Evolutionary conservation across 1,140 invertebrate genomes (phyloP).

Genomic region (Drosophila parvula): DNA sequence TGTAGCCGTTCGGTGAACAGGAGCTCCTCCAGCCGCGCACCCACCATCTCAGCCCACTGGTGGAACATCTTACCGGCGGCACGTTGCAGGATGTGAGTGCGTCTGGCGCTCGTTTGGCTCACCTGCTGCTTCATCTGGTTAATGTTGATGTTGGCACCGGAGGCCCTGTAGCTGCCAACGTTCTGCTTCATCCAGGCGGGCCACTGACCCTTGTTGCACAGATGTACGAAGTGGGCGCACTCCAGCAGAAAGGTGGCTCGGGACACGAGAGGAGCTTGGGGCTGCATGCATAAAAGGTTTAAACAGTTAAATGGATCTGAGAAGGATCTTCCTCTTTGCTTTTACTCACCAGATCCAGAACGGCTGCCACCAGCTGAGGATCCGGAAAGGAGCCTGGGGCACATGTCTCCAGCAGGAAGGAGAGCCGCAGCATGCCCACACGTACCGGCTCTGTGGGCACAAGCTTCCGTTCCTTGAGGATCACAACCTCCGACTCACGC

Average conservation of each 20-base stretch:
- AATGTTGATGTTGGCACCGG: constrained; percentile 86
- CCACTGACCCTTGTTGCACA: constrained; percentile 99
- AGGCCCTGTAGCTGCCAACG: constrained; percentile 88
- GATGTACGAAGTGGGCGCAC: constrained; percentile 97
- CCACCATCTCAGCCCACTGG: constrained; percentile 89
- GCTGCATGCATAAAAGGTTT: constrained; percentile 85
- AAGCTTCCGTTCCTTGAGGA: constrained; percentile 92
- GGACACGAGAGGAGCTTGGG: constrained; percentile 95
- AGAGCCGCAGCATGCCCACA: constrained; percentile 92
- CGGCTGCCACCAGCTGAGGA: constrained; percentile 96
- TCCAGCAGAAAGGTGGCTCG: constrained; percentile 96
- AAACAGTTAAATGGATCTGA: neutral
- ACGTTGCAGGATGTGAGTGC: constrained; percentile 93
- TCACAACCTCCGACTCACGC: constrained; percentile 93
- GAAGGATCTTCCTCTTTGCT: neutral
- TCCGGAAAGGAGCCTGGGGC: constrained; percentile 98
- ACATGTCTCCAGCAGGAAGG: constrained; percentile 96
- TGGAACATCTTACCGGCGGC: constrained; percentile 98
- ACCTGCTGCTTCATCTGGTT: constrained; percentile 80
- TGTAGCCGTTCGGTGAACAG: constrained; percentile 90
- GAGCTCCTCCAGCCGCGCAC: constrained; percentile 93
- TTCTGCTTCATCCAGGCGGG: constrained; percentile 97
- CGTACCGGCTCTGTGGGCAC: constrained; percentile 90
- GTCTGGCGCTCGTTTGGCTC: constrained; percentile 87
- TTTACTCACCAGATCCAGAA: constrained; percentile 93